Conservation (phyloP, 92 coral and sea anemone species). For the Zoanthus sansibaricus region DNA sequence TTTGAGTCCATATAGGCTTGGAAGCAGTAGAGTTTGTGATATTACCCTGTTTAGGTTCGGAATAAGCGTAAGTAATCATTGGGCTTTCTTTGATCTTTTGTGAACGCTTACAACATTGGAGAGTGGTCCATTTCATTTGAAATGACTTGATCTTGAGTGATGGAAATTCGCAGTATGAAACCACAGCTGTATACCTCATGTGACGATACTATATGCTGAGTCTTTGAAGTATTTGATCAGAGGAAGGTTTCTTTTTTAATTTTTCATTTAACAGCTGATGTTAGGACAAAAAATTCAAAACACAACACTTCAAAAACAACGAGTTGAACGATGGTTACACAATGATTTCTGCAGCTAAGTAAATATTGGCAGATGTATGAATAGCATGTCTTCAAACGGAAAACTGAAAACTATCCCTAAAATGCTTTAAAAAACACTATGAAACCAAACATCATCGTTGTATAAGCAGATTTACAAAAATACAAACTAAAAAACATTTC, state of each 20-base stretch:
- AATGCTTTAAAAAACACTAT: background rate
- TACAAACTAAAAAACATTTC: too few species aligned
- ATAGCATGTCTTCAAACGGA: background rate
- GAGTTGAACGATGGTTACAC: background rate
- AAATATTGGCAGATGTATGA: background rate
- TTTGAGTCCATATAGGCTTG: background rate
- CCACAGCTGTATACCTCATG: background rate
- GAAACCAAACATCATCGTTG: too few species aligned
- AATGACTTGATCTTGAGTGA: constrained; percentile 1
- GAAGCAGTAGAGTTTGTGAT: background rate
- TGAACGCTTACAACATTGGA: background rate
- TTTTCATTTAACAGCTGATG: constrained; percentile 6
- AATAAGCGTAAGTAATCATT: background rate
- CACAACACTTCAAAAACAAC: background rate
- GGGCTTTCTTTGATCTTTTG: background rate
- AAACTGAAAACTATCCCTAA: background rate
- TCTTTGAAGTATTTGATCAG: constrained; percentile 1
- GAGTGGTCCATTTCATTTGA: background rate
- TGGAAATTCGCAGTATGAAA: background rate
- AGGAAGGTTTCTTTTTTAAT: background rate
- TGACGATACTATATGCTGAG: background rate
- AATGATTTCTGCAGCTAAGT: background rate
- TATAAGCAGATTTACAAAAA: too few species aligned
- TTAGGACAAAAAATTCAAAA: background rate
- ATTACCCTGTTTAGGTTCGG: background rate